phyloP scores from a whole-genome alignment of 2,797 vertebrate genomes.

The Crypturellus tataupa region DNA sequence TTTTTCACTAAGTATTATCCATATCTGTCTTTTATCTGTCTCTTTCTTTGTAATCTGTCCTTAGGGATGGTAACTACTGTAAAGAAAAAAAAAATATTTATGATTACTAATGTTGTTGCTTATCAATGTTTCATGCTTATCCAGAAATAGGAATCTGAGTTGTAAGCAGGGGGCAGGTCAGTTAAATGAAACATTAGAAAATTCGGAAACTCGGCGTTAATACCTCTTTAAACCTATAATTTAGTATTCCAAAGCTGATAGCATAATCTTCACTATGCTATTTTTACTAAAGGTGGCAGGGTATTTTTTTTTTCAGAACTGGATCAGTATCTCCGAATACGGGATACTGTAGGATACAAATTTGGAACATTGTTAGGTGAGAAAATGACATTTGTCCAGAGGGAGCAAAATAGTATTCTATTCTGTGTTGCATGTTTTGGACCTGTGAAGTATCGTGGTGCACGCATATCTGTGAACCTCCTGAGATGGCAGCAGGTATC shows the following conservation, averaged over 20 bases:
- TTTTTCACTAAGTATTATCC: background rate
- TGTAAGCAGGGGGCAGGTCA: background rate
- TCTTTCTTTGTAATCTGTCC: background rate
- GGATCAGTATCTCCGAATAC: background rate
- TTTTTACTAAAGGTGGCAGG: background rate
- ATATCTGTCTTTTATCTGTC: background rate
- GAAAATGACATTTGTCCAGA: background rate
- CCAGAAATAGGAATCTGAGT: background rate
- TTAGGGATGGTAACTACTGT: background rate
- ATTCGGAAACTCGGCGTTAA: background rate
- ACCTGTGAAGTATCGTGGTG: background rate
- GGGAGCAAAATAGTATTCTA: background rate
- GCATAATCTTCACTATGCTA: background rate
- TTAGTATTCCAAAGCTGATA: too few relatives aligned
- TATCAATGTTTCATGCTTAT: background rate
- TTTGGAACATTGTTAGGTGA: background rate
- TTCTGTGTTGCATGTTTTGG: background rate
- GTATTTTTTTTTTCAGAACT: background rate
- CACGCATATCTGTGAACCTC: background rate
- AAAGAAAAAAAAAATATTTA: background rate
- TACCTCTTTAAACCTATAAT: background rate
- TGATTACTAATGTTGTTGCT: background rate
- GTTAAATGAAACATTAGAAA: background rate
- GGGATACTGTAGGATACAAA: background rate
- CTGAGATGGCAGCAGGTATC: background rate